phyloP scores from a whole-genome alignment of 2,888 invertebrate genomes.

The Brachylomia viminalis region DNA sequence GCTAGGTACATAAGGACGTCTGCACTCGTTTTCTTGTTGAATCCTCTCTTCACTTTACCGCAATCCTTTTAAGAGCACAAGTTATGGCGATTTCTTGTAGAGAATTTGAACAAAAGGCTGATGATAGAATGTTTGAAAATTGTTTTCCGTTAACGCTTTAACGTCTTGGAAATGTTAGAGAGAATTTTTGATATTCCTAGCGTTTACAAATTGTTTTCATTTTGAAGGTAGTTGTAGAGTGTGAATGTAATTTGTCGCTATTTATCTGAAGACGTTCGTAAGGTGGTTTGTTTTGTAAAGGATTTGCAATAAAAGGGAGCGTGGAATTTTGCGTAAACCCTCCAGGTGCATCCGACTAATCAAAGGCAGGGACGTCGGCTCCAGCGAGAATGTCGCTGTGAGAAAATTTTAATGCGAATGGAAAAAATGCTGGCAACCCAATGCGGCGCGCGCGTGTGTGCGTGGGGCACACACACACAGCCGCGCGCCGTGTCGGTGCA shows the following conservation, averaged over 20 bases:
- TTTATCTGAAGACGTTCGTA: slow-evolving; percentile 9
- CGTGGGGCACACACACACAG: slow-evolving; percentile 78
- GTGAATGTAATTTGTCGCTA: slow-evolving; percentile 15
- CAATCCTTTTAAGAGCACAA: slow-evolving; percentile 83
- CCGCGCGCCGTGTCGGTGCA: slow-evolving; percentile 85
- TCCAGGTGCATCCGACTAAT: slow-evolving; percentile 83
- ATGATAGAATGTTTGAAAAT: slow-evolving; percentile 80
- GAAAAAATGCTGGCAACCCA: slow-evolving; percentile 86
- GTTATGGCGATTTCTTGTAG: slow-evolving; percentile 78
- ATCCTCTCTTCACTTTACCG: slow-evolving; percentile 77
- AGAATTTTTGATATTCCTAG: slow-evolving; percentile 62
- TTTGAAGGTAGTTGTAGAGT: slow-evolving; percentile 37
- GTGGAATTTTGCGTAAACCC: slow-evolving; percentile 74
- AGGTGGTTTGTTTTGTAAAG: slow-evolving; percentile 21
- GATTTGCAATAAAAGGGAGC: slow-evolving; percentile 50
- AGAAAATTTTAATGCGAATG: slow-evolving; percentile 84
- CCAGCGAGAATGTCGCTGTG: slow-evolving; percentile 72
- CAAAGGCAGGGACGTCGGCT: slow-evolving; percentile 78
- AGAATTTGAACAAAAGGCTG: slow-evolving; percentile 79
- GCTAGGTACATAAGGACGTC: slow-evolving; percentile 65
- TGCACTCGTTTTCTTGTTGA: slow-evolving; percentile 74
- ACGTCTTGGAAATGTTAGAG: slow-evolving; percentile 58
- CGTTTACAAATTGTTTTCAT: slow-evolving; percentile 56
- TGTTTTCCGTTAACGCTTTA: slow-evolving; percentile 72
- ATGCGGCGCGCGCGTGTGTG: slow-evolving; percentile 80